These are phyloP conservation scores for Globodera rostochiensis DNA, from an alignment of 1,140 invertebrate genomes.

Conservation along the genomic window DNA sequence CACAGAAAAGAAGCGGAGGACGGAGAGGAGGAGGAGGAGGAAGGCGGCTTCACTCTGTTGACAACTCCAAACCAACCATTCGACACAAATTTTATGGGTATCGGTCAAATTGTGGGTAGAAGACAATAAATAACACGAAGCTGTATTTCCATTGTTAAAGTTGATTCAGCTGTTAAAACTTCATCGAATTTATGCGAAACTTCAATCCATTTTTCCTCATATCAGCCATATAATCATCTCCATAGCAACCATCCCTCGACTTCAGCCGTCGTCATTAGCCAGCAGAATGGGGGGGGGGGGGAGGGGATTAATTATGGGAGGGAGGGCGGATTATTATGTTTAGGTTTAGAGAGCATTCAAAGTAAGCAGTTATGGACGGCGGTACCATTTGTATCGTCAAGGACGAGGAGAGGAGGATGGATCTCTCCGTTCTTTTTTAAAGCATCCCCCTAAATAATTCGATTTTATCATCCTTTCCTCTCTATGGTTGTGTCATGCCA, in stretches of 20 bases:
- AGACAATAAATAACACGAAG: not conserved
- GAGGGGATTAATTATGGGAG: not conserved
- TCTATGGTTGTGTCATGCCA: no score
- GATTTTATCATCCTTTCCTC: no score
- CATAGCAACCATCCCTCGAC: not conserved
- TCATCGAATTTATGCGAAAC: not conserved
- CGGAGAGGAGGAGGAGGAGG: not conserved
- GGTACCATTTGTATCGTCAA: not conserved
- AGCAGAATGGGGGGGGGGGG: not conserved
- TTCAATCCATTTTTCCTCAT: not conserved
- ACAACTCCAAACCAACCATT: constrained; percentile 10
- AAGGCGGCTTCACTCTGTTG: constrained; percentile 7
- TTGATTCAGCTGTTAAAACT: not conserved
- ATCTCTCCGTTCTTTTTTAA: no score
- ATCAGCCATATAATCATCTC: not conserved
- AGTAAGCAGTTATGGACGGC: not conserved
- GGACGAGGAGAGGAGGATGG: no score
- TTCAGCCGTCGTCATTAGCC: not conserved
- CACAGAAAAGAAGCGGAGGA: not conserved
- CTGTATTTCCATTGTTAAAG: not conserved
- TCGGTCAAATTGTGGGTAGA: constrained; percentile 21
- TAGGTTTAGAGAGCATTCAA: not conserved
- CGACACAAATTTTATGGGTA: constrained; percentile 7
- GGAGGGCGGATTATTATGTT: not conserved
- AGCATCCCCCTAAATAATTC: no score